Percentiles rank a stretch among this genome's conserved stretches.
These are phyloP conservation scores for Siniperca obscura DNA, from an alignment of 2,797 vertebrate genomes.

Conservation along the genomic window DNA sequence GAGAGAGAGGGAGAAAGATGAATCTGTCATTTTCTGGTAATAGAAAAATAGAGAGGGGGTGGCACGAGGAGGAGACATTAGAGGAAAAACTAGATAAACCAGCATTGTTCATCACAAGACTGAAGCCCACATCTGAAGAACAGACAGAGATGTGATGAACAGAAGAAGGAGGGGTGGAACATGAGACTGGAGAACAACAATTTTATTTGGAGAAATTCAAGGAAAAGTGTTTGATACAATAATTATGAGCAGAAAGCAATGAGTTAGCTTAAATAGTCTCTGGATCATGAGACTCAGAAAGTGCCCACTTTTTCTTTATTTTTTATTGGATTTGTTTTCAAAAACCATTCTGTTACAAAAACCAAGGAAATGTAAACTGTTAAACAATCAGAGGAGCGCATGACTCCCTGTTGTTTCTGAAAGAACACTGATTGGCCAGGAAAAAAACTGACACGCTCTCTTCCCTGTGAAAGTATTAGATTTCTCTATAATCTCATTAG, in stretches of 20 bases:
- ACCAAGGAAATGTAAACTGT: background rate
- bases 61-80: background rate
- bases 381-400: slow-evolving; percentile 14
- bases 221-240: slow-evolving; percentile 35
- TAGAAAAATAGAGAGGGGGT: background rate
- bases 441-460: background rate
- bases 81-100: slow-evolving; percentile 21
- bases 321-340: slow-evolving; percentile 34
- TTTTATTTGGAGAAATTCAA: slow-evolving; percentile 27
- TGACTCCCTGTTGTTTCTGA: slow-evolving; percentile 45
- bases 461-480: slow-evolving; percentile 5
- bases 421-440: background rate
- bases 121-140: slow-evolving; percentile 46
- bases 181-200: slow-evolving; percentile 34
- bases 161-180: slow-evolving; percentile 6
- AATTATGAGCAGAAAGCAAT: slow-evolving; percentile 51
- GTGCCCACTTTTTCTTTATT: background rate
- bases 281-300: slow-evolving; percentile 50
- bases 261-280: slow-evolving; percentile 32
- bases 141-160: slow-evolving; percentile 32
- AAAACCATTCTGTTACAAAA: slow-evolving; percentile 14
- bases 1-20: background rate
- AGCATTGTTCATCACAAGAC: slow-evolving; percentile 68
- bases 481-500: slow-evolving; percentile 18
- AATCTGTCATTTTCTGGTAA: background rate